Conservation (phyloP, 2,113 vertebrate genomes). For the Catharus bicknelli region DNA sequence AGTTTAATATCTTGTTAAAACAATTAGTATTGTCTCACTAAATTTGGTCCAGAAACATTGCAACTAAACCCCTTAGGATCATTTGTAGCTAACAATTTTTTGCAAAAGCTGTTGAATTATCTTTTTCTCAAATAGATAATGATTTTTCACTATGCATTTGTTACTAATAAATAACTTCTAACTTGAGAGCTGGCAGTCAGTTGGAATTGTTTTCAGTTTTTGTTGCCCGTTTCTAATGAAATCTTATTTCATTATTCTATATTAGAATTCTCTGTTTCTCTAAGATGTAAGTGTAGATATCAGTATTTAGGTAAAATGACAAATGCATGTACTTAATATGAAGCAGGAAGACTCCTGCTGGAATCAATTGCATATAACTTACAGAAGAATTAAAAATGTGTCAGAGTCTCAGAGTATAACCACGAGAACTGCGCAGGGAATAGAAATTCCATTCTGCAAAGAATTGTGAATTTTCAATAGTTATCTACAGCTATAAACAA, state of each 20-base stretch:
- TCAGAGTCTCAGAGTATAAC: not conserved
- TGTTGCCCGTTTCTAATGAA: not conserved
- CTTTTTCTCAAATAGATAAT: not conserved
- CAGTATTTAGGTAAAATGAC: not conserved
- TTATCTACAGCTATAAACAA: not conserved
- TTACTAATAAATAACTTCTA: not conserved
- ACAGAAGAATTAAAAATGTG: not conserved
- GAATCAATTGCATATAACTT: not conserved
- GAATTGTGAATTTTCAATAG: not conserved
- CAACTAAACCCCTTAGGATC: not conserved
- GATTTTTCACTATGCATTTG: not conserved
- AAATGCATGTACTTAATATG: not conserved
- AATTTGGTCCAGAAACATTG: not conserved
- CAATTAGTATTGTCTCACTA: not conserved
- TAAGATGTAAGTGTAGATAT: not conserved
- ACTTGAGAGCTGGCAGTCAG: not conserved
- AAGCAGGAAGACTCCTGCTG: not conserved
- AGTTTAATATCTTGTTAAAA: slow-evolving; percentile 11
- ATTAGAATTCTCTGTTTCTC: not conserved
- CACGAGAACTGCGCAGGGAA: not conserved
- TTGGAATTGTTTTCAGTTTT: not conserved
- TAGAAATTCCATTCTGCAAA: not conserved
- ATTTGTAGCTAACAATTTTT: not conserved
- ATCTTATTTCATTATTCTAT: not conserved
- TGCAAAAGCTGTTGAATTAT: not conserved